Percentiles rank a stretch among this genome's conserved stretches.
Evolutionary conservation across 2,888 invertebrate genomes (phyloP).

Genomic region (Plebejus argus): DNA sequence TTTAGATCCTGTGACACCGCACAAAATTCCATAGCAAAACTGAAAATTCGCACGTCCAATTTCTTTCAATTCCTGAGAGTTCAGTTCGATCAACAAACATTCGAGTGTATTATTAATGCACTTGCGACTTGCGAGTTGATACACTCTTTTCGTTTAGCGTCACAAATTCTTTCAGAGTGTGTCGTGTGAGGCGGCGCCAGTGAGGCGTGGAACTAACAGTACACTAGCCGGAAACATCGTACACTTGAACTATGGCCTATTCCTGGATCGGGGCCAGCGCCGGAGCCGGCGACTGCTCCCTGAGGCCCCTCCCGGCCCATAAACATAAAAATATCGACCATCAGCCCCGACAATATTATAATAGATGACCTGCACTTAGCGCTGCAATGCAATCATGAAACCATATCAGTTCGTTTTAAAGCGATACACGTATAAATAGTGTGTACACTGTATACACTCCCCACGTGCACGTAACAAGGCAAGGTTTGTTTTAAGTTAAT

Average conservation of each 20-base stretch:
- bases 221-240: slow-evolving; percentile 59
- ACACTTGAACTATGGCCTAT: slow-evolving; percentile 72
- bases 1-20: too few relatives aligned
- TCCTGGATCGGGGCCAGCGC: slow-evolving; percentile 68
- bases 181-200: slow-evolving; percentile 49
- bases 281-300: slow-evolving; percentile 38
- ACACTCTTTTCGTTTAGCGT: not conserved
- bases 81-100: not conserved
- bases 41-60: not conserved
- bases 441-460: not conserved
- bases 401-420: slow-evolving; percentile 32
- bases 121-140: not conserved
- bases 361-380: slow-evolving; percentile 28
- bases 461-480: slow-evolving; percentile 15
- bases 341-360: slow-evolving; percentile 4
- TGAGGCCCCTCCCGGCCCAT: not conserved
- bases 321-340: slow-evolving; percentile 10
- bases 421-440: slow-evolving; percentile 30
- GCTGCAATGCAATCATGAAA: slow-evolving; percentile 31
- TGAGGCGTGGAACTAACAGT: slow-evolving; percentile 47
- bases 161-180: slow-evolving; percentile 13
- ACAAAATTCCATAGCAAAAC: too few relatives aligned
- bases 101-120: not conserved
- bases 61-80: not conserved
- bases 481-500: slow-evolving; percentile 27